Conservation (phyloP, 2,888 invertebrate species). For the Amiota minor region DNA sequence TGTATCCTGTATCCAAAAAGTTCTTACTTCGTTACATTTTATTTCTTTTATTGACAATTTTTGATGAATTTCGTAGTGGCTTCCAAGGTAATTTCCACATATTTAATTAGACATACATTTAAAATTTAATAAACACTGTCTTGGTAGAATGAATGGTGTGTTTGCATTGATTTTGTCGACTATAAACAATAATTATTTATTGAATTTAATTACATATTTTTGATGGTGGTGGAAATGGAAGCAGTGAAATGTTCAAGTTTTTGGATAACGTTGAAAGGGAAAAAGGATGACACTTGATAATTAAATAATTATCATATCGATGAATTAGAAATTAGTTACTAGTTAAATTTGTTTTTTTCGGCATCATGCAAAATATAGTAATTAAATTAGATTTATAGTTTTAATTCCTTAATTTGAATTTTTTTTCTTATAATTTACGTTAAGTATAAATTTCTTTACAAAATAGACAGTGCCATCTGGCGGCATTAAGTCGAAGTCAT, state of each 20-base stretch:
- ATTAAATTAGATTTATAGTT: no score
- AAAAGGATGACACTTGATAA: no score
- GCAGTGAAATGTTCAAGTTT: no score
- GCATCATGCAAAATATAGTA: no score
- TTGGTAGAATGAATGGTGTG: not conserved
- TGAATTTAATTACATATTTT: not conserved
- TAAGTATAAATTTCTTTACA: no score
- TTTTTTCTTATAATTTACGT: no score
- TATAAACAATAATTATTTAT: slow-evolving; percentile 18
- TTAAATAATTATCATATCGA: not conserved
- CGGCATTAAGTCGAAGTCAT: no score
- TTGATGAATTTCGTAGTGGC: not conserved
- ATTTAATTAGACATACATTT: not conserved
- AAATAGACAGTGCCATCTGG: no score
- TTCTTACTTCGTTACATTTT: not conserved
- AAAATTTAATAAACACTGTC: slow-evolving; percentile 3
- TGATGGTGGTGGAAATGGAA: no score
- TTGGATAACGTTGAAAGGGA: no score
- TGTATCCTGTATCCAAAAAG: not conserved
- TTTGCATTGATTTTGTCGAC: not conserved
- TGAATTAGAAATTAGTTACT: not conserved
- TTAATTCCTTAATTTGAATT: no score
- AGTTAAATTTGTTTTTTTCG: no score
- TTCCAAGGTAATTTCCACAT: not conserved
- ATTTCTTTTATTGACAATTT: not conserved